A percentile compares a stretch with the other conserved stretches of the same genome.
phyloP scores from a whole-genome alignment of 2,888 invertebrate species.

The Trissonchulus sp. region DNA sequence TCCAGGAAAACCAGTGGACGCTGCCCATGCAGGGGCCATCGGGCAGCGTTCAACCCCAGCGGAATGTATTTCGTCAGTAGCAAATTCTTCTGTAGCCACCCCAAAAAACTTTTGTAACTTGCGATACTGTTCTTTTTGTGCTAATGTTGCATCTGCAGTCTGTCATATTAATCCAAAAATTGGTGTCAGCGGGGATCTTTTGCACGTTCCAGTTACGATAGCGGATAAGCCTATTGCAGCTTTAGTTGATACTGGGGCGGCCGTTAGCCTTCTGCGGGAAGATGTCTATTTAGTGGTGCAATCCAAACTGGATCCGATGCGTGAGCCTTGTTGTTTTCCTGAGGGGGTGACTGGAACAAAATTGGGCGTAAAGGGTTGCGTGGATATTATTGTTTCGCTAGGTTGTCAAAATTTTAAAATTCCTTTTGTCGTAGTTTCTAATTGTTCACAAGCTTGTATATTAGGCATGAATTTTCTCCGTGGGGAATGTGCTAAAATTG shows the following conservation, averaged over 20 bases:
- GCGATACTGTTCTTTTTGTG: neutral
- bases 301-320: neutral
- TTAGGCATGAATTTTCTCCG: neutral
- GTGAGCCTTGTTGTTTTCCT: neutral
- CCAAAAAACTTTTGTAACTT: neutral
- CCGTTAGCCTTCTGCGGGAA: neutral
- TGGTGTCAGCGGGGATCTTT: neutral
- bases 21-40: neutral
- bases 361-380: neutral
- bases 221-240: neutral
- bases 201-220: neutral
- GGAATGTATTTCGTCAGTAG: neutral
- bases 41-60: neutral
- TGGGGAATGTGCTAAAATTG: neutral
- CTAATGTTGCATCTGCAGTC: neutral
- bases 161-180: neutral
- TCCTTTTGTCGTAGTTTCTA: neutral
- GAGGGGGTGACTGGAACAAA: conserved; percentile 1
- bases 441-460: conserved; percentile 4
- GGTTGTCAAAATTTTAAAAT: neutral
- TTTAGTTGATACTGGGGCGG: conserved; percentile 1
- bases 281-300: neutral
- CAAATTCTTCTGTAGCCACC: neutral
- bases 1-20: neutral
- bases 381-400: neutral